Evolutionary conservation across 2,113 vertebrate genomes (phyloP).

Genomic region (Eonycteris spelaea): DNA sequence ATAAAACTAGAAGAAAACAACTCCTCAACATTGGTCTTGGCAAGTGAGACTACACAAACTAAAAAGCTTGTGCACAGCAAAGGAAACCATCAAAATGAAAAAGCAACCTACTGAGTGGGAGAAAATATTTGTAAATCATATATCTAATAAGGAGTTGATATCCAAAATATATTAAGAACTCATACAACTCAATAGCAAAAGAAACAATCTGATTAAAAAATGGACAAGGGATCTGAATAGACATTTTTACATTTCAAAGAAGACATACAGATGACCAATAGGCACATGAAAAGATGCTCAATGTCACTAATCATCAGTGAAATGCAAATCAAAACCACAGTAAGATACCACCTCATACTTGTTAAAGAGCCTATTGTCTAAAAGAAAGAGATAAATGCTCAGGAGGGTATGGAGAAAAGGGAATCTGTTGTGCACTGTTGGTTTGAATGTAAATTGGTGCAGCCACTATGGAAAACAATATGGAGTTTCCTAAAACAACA

Average conservation of each 20-base stretch:
- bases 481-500: too few species aligned
- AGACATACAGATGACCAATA: too few species aligned
- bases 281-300: too few species aligned
- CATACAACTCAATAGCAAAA: too few species aligned
- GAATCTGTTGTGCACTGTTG: not conserved
- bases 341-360: not conserved
- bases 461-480: not conserved
- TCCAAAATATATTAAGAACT: too few species aligned
- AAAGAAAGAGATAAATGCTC: not conserved
- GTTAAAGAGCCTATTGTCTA: not conserved
- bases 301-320: too few species aligned
- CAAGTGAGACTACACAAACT: not conserved
- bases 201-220: too few species aligned
- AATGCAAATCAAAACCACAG: too few species aligned
- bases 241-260: too few species aligned
- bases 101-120: not conserved
- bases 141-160: too few species aligned
- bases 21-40: not conserved
- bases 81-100: not conserved
- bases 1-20: not conserved
- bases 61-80: not conserved
- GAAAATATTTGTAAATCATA: too few species aligned
- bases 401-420: not conserved
- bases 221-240: too few species aligned
- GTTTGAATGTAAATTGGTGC: not conserved